A percentile compares a stretch with the other conserved stretches of the same genome.
phyloP scores from a whole-genome alignment of 1,140 invertebrate genomes.

The Drosophila guanche region DNA sequence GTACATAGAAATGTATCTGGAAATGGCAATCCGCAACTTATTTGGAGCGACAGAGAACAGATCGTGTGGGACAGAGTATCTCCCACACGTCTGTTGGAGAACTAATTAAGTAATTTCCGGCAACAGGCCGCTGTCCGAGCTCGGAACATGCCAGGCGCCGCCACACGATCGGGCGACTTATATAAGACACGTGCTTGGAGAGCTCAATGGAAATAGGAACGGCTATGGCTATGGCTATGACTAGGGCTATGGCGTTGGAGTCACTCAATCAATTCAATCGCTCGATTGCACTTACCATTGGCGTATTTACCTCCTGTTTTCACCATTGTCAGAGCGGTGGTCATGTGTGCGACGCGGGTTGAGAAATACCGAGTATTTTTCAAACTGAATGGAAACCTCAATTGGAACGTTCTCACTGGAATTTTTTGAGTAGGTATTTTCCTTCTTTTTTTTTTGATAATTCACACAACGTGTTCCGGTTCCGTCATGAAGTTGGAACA shows the following conservation, averaged over 20 bases:
- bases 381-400: conserved; percentile 19
- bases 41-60: conserved; percentile 20
- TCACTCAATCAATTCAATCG: neutral
- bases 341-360: conserved; percentile 72
- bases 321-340: conserved; percentile 72
- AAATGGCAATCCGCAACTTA: conserved; percentile 12
- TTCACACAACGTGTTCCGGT: conserved; percentile 66
- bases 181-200: conserved; percentile 56
- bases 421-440: conserved; percentile 8
- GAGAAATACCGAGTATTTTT: conserved; percentile 3
- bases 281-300: conserved; percentile 58
- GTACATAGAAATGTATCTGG: conserved; percentile 14
- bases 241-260: too few species aligned
- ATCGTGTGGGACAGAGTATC: conserved; percentile 36
- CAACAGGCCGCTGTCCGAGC: conserved; percentile 38
- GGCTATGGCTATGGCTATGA: too few species aligned
- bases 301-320: conserved; percentile 77
- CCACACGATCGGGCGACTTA: conserved; percentile 31
- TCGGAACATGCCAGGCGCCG: conserved; percentile 24
- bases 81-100: conserved; percentile 16
- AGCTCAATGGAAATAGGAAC: neutral
- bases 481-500: conserved; percentile 62
- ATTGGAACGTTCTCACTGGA: conserved; percentile 47
- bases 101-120: conserved; percentile 58
- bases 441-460: conserved; percentile 11